These are phyloP conservation scores for Cephus pygmeus DNA, from an alignment of 2,888 invertebrate species.

Conservation along the genomic window DNA sequence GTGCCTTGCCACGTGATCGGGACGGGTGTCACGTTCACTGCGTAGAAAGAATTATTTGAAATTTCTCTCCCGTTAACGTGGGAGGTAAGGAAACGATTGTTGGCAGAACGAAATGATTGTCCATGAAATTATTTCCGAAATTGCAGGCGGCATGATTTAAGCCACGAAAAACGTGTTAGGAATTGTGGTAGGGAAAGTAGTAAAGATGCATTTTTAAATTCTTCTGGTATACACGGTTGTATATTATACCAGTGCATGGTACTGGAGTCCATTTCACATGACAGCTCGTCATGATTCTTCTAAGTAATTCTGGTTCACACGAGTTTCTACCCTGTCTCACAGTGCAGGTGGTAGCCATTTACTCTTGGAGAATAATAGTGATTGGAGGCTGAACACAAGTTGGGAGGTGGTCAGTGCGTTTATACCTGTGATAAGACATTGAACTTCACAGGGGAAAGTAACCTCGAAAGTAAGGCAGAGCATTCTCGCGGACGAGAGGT, in stretches of 20 bases:
- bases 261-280: background rate
- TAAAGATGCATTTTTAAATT: background rate
- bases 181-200: background rate
- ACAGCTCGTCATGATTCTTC: background rate
- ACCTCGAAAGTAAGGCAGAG: constrained; percentile 37
- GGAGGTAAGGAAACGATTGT: background rate
- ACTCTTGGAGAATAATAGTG: background rate
- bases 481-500: background rate
- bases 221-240: background rate
- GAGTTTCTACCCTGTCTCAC: background rate
- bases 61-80: background rate
- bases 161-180: background rate
- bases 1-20: background rate
- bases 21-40: background rate
- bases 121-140: background rate
- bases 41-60: background rate
- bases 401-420: background rate
- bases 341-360: background rate
- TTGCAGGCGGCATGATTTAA: background rate
- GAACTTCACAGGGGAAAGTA: constrained; percentile 30
- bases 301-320: background rate
- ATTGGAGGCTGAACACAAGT: background rate
- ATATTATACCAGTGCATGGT: background rate
- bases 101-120: background rate
- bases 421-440: background rate